Base-by-base conservation (phyloP, 2,113 vertebrate species). In the Reinhardtius hippoglossoides region DNA sequence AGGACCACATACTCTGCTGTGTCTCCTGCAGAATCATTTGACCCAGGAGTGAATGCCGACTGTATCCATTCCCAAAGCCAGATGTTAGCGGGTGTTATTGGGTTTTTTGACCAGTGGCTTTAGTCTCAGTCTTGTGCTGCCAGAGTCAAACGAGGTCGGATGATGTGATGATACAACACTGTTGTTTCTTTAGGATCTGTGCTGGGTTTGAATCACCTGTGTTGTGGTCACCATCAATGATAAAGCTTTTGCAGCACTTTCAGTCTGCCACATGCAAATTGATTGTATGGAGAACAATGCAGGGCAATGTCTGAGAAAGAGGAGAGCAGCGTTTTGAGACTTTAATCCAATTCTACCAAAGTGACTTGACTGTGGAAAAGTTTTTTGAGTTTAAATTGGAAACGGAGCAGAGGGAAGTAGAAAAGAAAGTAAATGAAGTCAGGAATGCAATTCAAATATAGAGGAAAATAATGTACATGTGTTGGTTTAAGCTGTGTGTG, bases 271-370 rank as follows among this genome's bases (percentile, higher is more conserved):
- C 3, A 50, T 50, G 61, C 52, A 64, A 74, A 74, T 68, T 48
- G 56, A 26, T 40, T 27, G 5, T 12, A 58, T 46, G 42, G 9
- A 21, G 54, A 81, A 78, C 48, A 71, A 69, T 56, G 24, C 56
- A 18, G 0, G n/a, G 23, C 26, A n/a, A 31, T 52, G 68, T 64
- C 13, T 21, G 26, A 9, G 46, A 40, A 42, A 71, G 27, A 63
- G 26, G 31, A 67, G 50, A 68, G 10, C 16, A 71, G 55, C 54
- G 58, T 79, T 82, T 71, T 6, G 55, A 64, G 42, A 71, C 44
- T 12, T 1, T 50, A 85, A 72, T 80, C 48, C 58, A 80, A 58
- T 72, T 87, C 31, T 35, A 42, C 55, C 50, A 59, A 57, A 86
- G 55, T 77, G 77, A 63, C 54, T 9, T 42, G 55, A 40, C 64